Evolutionary conservation across 1,140 invertebrate species (phyloP), one percentile per base, ranked within the genome.

Genomic region (Ooceraea biroi): DNA sequence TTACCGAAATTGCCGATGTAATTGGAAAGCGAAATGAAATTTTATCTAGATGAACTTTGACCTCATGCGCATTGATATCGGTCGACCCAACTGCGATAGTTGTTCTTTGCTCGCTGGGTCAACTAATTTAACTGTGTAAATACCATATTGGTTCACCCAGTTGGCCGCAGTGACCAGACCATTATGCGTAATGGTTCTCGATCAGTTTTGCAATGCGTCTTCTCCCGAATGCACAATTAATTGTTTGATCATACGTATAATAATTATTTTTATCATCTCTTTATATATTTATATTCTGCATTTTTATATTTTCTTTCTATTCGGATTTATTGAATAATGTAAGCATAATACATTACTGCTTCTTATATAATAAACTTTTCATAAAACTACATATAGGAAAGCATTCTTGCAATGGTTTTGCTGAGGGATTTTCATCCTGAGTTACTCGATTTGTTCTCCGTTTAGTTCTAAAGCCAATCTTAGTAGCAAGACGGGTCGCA

Each of bases 71-170:
- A 25, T 69, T 22, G 22, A 69, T 78, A 78, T 68, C 44, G 48
- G 63, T 44, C 36, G 76, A 78, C 12, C 48, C 65, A 7, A 22
- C 22, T 11, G 36, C 19, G 30, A 71, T 55, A 80, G 76, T 55
- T 78, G 61, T 50, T 57, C 19, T 63, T 61, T 78, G 48, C 60
- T 60, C 73, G 41, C 66, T 78, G 27, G 63, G 25, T 58, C 63
- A 83, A 83, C 73, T 77, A 83, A 83, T 83, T 83, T 83, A 66
- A 78, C 82, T 66, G 19, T 78, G 61, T 78, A 83, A 78, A 83
- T 83, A 78, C 25, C 50, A 83, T 68, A 83, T 78, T 78, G 73
- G 61, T 66, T 78, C 22, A 68, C 50, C 36, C 48, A 78, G 36
- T 55, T 65, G 73, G 41, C 73, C 44, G 41, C n/a, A n/a, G 73